A percentile compares a stretch with the other conserved stretches of the same genome.
Evolutionary conservation across 2,797 vertebrate genomes (phyloP).

Genomic region (Loriculus beryllinus): DNA sequence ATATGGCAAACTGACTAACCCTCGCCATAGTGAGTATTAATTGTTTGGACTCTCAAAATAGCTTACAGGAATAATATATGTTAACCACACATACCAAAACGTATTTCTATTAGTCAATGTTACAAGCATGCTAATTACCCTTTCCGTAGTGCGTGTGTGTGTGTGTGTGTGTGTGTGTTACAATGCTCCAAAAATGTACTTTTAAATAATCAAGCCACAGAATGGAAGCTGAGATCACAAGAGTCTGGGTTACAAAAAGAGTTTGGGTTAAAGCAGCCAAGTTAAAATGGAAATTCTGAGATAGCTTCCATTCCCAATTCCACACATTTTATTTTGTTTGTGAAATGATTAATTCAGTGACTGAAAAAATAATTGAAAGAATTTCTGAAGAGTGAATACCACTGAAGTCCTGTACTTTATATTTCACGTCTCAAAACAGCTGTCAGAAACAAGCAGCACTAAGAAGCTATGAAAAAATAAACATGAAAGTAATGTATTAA

Average conservation of each 20-base stretch:
- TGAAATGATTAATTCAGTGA: neutral
- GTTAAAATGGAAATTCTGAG: slow-evolving; percentile 14
- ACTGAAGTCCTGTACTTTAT: neutral
- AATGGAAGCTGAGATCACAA: neutral
- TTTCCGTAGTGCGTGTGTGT: neutral
- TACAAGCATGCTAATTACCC: neutral
- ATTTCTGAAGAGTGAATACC: neutral
- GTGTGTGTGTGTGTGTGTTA: neutral
- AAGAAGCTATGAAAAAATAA: neutral
- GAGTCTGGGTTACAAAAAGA: neutral
- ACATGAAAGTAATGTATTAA: neutral
- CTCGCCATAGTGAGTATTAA: neutral
- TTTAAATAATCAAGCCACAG: slow-evolving; percentile 33
- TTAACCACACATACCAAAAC: slow-evolving; percentile 35
- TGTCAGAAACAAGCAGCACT: neutral
- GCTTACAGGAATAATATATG: neutral
- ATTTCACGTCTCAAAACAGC: neutral
- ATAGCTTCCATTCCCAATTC: neutral
- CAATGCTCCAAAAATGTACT: neutral
- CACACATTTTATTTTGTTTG: neutral
- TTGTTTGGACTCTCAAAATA: neutral
- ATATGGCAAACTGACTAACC: neutral
- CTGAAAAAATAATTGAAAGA: neutral
- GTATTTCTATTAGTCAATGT: neutral
- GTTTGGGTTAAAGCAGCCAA: neutral